phyloP scores from a whole-genome alignment of 1,140 invertebrate genomes.

The Antheraea mylitta region DNA sequence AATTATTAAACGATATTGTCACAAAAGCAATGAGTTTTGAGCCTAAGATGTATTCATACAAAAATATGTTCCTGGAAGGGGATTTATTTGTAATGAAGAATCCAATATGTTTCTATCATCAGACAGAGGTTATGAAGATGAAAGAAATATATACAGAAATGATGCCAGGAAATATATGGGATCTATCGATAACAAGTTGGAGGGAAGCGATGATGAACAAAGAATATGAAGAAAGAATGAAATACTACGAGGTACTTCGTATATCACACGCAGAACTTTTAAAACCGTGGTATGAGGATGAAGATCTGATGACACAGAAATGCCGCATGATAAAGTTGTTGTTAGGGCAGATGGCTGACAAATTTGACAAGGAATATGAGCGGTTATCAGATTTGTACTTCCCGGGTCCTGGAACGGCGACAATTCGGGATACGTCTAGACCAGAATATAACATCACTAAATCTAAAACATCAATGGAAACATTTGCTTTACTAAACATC shows the following conservation, averaged over 20 bases:
- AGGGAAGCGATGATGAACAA: conserved; percentile 54
- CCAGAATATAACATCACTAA: background rate
- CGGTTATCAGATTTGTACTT: conserved; percentile 9
- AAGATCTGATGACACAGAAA: conserved; percentile 45
- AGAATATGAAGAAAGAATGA: conserved; percentile 64
- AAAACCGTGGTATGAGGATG: conserved; percentile 59
- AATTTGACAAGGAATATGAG: conserved; percentile 47
- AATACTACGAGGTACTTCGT: conserved; percentile 49
- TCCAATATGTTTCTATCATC: conserved; percentile 66
- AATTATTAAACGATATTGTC: conserved; percentile 38
- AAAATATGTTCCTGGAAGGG: conserved; percentile 52
- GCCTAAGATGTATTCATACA: conserved; percentile 57
- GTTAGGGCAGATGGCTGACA: conserved; percentile 48
- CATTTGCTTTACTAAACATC: conserved; percentile 15
- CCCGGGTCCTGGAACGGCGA: background rate
- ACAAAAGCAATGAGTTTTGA: conserved; percentile 33
- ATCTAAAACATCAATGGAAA: background rate
- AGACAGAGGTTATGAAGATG: conserved; percentile 59
- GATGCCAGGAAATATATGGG: conserved; percentile 43
- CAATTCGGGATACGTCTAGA: background rate
- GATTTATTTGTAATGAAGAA: conserved; percentile 68
- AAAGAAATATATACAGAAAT: conserved; percentile 57
- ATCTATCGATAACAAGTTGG: conserved; percentile 59
- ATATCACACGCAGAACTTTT: conserved; percentile 48
- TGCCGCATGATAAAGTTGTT: conserved; percentile 43